Evolutionary conservation across 2,113 vertebrate genomes (phyloP).

Genomic region (Mustela lutreola): DNA sequence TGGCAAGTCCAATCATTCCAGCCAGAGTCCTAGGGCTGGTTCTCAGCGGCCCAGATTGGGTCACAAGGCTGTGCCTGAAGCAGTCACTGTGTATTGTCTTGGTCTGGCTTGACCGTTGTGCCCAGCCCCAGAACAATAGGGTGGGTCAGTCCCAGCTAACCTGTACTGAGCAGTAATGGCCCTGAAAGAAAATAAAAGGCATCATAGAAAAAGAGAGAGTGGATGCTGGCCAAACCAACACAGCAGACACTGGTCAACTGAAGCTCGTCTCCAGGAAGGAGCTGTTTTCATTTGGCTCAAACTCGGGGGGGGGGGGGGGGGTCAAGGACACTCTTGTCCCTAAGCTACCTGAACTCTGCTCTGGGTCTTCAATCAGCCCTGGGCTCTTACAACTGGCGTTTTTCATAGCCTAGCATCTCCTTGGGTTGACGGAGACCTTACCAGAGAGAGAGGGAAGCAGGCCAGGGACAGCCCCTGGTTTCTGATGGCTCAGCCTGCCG

Average conservation of each 20-base stretch:
- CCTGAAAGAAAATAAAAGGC: not conserved
- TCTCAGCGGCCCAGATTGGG: fast-evolving
- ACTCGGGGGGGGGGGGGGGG: not conserved
- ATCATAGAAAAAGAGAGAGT: not conserved
- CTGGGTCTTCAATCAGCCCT: fast-evolving
- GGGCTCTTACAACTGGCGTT: not conserved
- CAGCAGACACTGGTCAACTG: fast-evolving
- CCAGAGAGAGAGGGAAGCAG: not conserved
- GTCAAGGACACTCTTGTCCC: fast-evolving
- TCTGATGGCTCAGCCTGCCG: fast-evolving
- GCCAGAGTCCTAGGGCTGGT: not conserved
- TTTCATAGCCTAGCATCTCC: not conserved
- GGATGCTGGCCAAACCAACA: not conserved
- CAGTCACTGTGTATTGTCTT: not conserved
- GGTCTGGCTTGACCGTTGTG: fast-evolving
- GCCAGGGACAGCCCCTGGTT: not conserved
- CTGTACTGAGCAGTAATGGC: not conserved
- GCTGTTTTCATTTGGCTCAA: fast-evolving
- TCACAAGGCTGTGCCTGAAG: not conserved
- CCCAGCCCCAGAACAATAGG: too few relatives aligned
- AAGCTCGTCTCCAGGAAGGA: fast-evolving
- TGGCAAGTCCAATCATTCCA: not conserved
- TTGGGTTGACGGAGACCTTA: not conserved
- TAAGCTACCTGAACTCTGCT: not conserved
- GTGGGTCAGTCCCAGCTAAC: not conserved